A percentile compares a stretch with the other conserved stretches of the same genome.
phyloP scores from a whole-genome alignment of 2,888 invertebrate genomes.

The Tupiocoris notatus region DNA sequence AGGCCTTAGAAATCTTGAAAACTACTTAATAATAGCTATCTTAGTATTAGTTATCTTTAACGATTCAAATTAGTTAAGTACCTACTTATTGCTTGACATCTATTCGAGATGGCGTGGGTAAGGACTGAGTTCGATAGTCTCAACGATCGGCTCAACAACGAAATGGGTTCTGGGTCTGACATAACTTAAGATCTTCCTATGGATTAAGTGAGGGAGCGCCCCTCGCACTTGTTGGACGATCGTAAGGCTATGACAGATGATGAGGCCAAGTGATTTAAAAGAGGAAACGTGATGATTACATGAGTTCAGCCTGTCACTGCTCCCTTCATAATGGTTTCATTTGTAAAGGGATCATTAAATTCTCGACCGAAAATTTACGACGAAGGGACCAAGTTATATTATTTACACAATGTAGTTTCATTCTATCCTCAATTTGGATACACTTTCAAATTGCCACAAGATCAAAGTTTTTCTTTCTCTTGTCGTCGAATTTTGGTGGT shows the following conservation, averaged over 20 bases:
- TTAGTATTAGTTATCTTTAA: too few species aligned
- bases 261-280: constrained; percentile 21
- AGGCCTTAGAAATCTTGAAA: too few species aligned
- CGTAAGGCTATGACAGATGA: background rate
- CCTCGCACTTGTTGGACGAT: background rate
- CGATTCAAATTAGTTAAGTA: too few species aligned
- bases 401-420: too few species aligned
- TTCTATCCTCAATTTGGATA: too few species aligned
- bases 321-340: background rate
- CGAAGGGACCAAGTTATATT: too few species aligned
- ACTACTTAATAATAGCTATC: too few species aligned
- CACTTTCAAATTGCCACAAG: too few species aligned
- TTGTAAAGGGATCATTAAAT: background rate
- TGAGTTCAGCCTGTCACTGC: background rate
- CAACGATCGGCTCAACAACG: background rate
- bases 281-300: constrained; percentile 32
- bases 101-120: constrained; percentile 17
- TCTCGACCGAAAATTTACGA: too few species aligned
- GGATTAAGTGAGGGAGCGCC: background rate
- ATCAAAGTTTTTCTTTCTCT: too few species aligned
- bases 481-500: too few species aligned
- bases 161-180: background rate
- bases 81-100: too few species aligned
- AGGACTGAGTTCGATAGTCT: background rate
- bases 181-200: background rate